phyloP scores from a whole-genome alignment of 2,888 invertebrate genomes.

The Tinea pellionella region DNA sequence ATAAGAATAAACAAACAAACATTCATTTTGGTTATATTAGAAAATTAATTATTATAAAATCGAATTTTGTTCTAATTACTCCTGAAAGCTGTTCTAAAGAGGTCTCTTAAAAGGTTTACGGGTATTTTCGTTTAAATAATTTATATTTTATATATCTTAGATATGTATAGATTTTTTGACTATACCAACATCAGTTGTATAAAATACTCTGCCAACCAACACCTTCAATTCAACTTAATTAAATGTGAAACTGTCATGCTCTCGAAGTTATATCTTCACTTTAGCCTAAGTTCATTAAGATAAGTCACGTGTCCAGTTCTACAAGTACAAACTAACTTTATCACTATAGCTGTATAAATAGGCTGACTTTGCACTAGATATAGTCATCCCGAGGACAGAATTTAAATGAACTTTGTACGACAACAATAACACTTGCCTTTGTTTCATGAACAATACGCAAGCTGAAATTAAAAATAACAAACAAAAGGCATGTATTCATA shows the following conservation, averaged over 20 bases:
- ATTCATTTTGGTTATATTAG: too few species aligned
- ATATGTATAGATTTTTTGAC: too few species aligned
- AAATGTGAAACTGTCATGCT: background rate
- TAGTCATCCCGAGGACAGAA: constrained; percentile 46
- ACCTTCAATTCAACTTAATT: background rate
- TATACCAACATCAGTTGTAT: too few species aligned
- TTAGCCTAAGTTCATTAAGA: background rate
- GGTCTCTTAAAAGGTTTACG: too few species aligned
- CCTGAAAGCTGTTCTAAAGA: too few species aligned
- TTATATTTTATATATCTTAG: too few species aligned
- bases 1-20: too few species aligned
- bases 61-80: too few species aligned
- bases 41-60: too few species aligned
- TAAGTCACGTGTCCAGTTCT: background rate
- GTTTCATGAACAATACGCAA: constrained; percentile 65
- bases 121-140: too few species aligned
- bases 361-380: background rate
- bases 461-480: constrained; percentile 65
- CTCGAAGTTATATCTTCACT: background rate
- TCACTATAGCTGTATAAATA: background rate
- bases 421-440: constrained; percentile 66
- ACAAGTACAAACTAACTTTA: background rate
- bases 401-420: constrained; percentile 68
- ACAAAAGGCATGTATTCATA: constrained; percentile 35
- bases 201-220: background rate